Evolutionary conservation across 2,888 invertebrate genomes (phyloP).

Genomic region (Euphydryas editha): DNA sequence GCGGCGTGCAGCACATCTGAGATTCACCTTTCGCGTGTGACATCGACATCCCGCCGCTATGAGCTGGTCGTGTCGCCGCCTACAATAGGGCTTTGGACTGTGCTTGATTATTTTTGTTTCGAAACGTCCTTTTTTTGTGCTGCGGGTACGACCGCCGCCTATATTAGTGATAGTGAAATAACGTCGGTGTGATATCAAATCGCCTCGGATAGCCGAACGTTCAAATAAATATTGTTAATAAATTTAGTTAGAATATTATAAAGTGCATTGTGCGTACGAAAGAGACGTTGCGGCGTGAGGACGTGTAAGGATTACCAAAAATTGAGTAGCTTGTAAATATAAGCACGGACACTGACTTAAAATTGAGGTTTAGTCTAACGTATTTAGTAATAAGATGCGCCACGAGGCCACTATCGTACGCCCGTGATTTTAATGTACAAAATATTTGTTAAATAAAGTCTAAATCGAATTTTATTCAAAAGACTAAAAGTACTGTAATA

Average conservation of each 20-base stretch:
- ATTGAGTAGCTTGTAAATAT: constrained; percentile 83
- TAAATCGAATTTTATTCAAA: constrained; percentile 78
- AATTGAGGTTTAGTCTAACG: constrained; percentile 73
- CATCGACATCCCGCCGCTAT: constrained; percentile 86
- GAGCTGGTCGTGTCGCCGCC: constrained; percentile 80
- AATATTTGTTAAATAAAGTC: constrained; percentile 81
- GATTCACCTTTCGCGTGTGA: constrained; percentile 86
- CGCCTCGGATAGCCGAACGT: constrained; percentile 59
- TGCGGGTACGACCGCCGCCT: constrained; percentile 49
- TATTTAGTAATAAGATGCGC: constrained; percentile 75
- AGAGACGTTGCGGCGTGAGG: constrained; percentile 61
- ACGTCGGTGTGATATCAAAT: constrained; percentile 55
- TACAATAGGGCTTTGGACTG: constrained; percentile 74
- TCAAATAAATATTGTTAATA: constrained; percentile 79
- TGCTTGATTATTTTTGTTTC: constrained; percentile 60
- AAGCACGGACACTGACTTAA: constrained; percentile 73
- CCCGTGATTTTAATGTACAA: constrained; percentile 82
- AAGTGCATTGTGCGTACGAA: constrained; percentile 73
- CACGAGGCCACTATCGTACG: constrained; percentile 76
- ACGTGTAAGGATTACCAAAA: constrained; percentile 79
- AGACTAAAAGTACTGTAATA: constrained; percentile 82
- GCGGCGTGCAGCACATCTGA: constrained; percentile 86
- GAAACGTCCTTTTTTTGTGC: no score
- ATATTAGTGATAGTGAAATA: constrained; percentile 76
- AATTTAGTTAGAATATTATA: constrained; percentile 74